Percentiles rank a stretch among this genome's conserved stretches.
Evolutionary conservation across 1,140 invertebrate species (phyloP).

Genomic region (Neocloeon triangulifer): DNA sequence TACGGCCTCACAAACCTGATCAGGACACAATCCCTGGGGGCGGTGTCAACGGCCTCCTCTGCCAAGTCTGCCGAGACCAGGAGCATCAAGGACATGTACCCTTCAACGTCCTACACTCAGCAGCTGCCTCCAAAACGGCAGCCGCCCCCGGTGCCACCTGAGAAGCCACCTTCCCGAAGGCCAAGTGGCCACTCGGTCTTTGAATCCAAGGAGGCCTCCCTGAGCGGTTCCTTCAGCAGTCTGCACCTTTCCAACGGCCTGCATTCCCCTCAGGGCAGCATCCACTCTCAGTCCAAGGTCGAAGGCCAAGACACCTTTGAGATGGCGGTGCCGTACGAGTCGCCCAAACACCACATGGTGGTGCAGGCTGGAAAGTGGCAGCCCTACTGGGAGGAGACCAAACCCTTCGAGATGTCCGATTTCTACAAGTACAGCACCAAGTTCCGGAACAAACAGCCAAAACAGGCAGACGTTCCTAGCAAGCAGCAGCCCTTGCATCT

Average conservation of each 20-base stretch:
- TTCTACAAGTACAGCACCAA: conserved; percentile 95
- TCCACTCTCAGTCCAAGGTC: conserved; percentile 10
- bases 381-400: conserved; percentile 79
- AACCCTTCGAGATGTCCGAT: conserved; percentile 91
- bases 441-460: conserved; percentile 25
- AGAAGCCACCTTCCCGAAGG: conserved; percentile 10
- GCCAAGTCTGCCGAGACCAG: too few relatives aligned
- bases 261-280: conserved; percentile 11
- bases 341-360: conserved; percentile 56
- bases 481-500: conserved; percentile 5
- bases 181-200: too few relatives aligned
- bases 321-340: conserved; percentile 34
- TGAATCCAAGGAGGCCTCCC: too few relatives aligned
- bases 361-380: conserved; percentile 72
- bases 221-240: conserved; percentile 11
- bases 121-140: too few relatives aligned
- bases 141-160: conserved; percentile 9
- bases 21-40: conserved; percentile 31
- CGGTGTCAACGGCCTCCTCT: too few relatives aligned
- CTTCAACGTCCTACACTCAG: too few relatives aligned
- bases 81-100: too few relatives aligned
- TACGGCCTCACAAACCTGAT: conserved; percentile 19
- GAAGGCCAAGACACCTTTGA: conserved; percentile 5
- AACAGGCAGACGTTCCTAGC: neutral
- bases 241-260: conserved; percentile 14